Evolutionary conservation across 2,113 vertebrate genomes (phyloP).

Genomic region (Talpa occidentalis): DNA sequence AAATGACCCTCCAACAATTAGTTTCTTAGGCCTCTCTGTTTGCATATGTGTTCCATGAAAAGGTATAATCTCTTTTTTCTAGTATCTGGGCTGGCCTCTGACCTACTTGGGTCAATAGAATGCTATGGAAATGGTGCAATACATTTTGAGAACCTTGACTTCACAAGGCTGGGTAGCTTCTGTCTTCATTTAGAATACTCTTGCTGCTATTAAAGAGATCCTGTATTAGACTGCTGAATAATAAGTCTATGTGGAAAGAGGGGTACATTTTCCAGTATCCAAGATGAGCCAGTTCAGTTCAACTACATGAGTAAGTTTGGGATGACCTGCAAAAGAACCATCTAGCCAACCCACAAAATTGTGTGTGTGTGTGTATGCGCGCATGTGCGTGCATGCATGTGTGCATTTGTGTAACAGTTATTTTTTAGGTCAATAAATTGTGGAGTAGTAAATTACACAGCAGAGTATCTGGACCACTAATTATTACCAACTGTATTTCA

Average conservation of each 20-base stretch:
- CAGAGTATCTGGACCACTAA: neutral
- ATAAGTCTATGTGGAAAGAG: neutral
- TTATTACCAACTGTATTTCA: neutral
- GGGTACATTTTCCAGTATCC: too few relatives aligned
- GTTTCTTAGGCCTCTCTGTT: neutral
- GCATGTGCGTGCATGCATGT: too few relatives aligned
- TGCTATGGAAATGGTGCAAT: neutral
- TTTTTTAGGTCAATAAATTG: neutral
- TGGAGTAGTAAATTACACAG: neutral
- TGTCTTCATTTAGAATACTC: neutral
- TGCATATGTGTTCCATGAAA: neutral
- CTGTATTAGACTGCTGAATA: too few relatives aligned
- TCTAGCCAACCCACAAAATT: neutral
- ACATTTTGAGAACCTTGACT: neutral
- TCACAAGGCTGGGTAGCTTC: neutral
- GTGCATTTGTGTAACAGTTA: too few relatives aligned
- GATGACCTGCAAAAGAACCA: neutral
- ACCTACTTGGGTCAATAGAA: neutral
- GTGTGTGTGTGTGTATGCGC: too few relatives aligned
- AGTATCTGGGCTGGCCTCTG: neutral
- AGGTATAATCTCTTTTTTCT: neutral
- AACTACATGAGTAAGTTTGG: neutral
- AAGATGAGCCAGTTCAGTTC: neutral
- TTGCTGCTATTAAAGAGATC: neutral
- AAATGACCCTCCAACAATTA: neutral